Evolutionary conservation across 2,888 invertebrate species (phyloP), one percentile per base, ranked within the genome.

Genomic region (Eupithecia centaureata): DNA sequence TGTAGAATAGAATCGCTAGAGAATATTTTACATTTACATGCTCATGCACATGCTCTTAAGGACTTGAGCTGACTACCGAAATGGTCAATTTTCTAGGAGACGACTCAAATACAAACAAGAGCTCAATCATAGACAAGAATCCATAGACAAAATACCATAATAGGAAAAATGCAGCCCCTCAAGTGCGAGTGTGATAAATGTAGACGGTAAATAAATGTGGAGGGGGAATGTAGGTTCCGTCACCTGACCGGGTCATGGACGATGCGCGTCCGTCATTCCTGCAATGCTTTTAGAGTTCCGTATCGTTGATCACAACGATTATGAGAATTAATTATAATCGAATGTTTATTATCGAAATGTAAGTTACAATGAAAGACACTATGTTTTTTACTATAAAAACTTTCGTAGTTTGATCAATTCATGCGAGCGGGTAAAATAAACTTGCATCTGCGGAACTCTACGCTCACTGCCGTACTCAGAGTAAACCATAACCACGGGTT

Each of bases 211-310:
- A n/a, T n/a, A n/a, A n/a, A n/a, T n/a, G n/a, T n/a, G n/a, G n/a
- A n/a, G n/a, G n/a, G n/a, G n/a, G n/a, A n/a, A n/a, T n/a, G n/a
- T n/a, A n/a, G n/a, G n/a, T 83, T 91, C 91, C 91, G 89, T 82
- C 81, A 82, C 77, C 79, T 89, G 87, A 91, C 90, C 90, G 76
- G 89, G 91, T 89, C 88, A 87, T 73, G 73, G 67, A 59, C 63
- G 67, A 62, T 59, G 63, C 72, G 80, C 79, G 85, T 79, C 83
- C 84, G 85, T 85, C 81, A 79, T 82, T 72, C 73, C 78, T 72
- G 71, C 63, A 35, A 56, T 30, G 57, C 57, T 57, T 7, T 63
- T 68, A 68, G 68, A 72, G 61, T 47, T 68, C 65, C 42, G 25
- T 32, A 59, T 18, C n/a, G 30, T 27, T 15, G 56, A 30, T 15